These are phyloP conservation scores for Trematomus loennbergii DNA, from an alignment of 2,113 vertebrate genomes.

Conservation along the genomic window DNA sequence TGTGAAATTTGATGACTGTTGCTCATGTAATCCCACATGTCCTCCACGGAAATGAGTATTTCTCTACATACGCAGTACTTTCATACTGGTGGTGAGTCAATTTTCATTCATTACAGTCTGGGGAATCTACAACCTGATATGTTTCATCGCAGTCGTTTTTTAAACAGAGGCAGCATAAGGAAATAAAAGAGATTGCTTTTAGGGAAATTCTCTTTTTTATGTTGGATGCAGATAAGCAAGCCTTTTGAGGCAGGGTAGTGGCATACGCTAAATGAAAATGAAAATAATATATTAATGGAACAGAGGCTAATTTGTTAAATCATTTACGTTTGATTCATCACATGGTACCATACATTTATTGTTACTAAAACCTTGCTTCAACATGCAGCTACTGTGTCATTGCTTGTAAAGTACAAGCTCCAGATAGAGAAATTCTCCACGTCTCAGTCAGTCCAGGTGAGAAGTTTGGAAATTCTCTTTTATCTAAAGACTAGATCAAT, in stretches of 20 bases:
- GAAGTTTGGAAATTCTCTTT: conserved; percentile 16
- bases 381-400: neutral
- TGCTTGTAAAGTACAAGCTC: neutral
- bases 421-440: conserved; percentile 9
- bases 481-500: too few species aligned
- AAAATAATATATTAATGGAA: neutral
- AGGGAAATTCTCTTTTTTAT: conserved; percentile 30
- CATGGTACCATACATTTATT: neutral
- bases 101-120: conserved; percentile 37
- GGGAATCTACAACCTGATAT: neutral
- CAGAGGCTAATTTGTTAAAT: conserved; percentile 12
- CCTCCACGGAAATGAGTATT: conserved; percentile 25
- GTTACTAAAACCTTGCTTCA: neutral
- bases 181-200: neutral
- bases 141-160: conserved; percentile 27
- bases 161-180: neutral
- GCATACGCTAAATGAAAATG: conserved; percentile 3
- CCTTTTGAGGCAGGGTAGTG: conserved; percentile 4
- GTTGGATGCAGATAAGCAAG: conserved; percentile 11
- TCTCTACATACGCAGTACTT: conserved; percentile 18
- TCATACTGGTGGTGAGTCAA: conserved; percentile 19
- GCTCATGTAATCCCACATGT: conserved; percentile 37
- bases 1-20: conserved; percentile 48
- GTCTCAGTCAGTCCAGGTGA: neutral
- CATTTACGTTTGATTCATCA: conserved; percentile 6